Percentiles rank a stretch among this genome's conserved stretches.
These are phyloP conservation scores for Gadus chalcogrammus DNA, from an alignment of 2,113 vertebrate genomes.

Conservation along the genomic window DNA sequence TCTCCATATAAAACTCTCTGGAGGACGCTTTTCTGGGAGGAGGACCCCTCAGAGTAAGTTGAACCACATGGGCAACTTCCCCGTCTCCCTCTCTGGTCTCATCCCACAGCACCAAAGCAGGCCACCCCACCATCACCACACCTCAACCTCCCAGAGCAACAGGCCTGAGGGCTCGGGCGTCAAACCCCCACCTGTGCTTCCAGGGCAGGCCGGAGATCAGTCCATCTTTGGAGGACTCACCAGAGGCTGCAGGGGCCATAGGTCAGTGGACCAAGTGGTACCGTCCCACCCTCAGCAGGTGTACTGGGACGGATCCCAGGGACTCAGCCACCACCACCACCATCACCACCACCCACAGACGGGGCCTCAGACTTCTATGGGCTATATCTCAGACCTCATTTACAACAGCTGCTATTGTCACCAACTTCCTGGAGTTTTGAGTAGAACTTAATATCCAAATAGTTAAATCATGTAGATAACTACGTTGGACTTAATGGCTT, in stretches of 20 bases:
- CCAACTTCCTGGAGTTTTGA: slow-evolving; percentile 77
- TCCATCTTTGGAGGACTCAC: slow-evolving; percentile 13
- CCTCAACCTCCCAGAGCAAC: slow-evolving; percentile 48
- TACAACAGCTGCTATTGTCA: slow-evolving; percentile 80
- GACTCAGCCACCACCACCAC: slow-evolving; percentile 40
- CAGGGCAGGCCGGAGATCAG: slow-evolving; percentile 10
- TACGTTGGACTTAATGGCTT: background rate
- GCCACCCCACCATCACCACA: slow-evolving; percentile 27
- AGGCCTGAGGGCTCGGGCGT: slow-evolving; percentile 41
- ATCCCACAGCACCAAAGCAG: slow-evolving; percentile 31
- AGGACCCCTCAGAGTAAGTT: slow-evolving; percentile 39
- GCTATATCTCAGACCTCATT: slow-evolving; percentile 86
- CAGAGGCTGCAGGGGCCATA: slow-evolving; percentile 19
- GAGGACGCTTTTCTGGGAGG: slow-evolving; percentile 58
- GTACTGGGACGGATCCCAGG: slow-evolving; percentile 54
- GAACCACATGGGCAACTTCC: slow-evolving; percentile 24
- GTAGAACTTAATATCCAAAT: background rate
- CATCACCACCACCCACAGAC: slow-evolving; percentile 48
- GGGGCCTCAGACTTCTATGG: slow-evolving; percentile 74
- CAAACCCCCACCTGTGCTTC: too few species aligned
- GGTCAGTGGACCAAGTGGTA: slow-evolving; percentile 55
- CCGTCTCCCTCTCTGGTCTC: slow-evolving; percentile 21
- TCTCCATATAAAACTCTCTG: slow-evolving; percentile 38
- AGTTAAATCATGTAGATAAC: background rate
- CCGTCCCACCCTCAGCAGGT: slow-evolving; percentile 51